Evolutionary conservation across 2,797 vertebrate species (phyloP), one percentile per base, ranked within the genome.

Genomic region (Urosaurus nigricauda): DNA sequence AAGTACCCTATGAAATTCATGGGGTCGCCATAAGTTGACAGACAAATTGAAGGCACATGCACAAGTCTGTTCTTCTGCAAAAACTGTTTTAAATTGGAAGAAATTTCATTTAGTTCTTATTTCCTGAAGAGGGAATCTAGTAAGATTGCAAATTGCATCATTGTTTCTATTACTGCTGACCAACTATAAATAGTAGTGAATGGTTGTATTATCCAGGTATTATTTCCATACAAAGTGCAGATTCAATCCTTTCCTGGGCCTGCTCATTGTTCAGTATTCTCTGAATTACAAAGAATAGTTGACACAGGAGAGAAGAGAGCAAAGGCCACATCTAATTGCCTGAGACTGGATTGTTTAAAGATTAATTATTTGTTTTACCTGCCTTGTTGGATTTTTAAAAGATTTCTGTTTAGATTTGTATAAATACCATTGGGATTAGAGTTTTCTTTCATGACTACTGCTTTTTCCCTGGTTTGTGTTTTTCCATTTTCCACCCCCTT

Each of bases 341-440:
- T 68, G 47, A 37, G 65, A 89, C 86, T 92, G n/a, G 81, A 77
- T 77, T 91, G 88, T 83, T 65, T 79, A 43, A 90, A 92, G 91
- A 85, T 4, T 40, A 84, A 83, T 84, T 74, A 60, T 53, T 90
- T 3, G n/a, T 85, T 84, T 84, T 51, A 65, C 13, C 73, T 92
- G 84, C 56, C 81, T 51, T 89, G 24, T 6, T 88, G 71, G 89
- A 86, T 13, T 77, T 75, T 74, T n/a, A 51, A 71, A 8, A 86
- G 40, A 47, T 51, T 86, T 77, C 53, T 77, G 11, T 24, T 35
- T 43, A 35, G 60, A 14, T 68, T 78, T 77, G 3, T 77, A 47
- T 51, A 58, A 63, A 32, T 60, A 8, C 56, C 26, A 63, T 75
- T 32, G 79, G 65, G 60, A 51, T 35, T 51, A 75, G 58, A 65